Conservation (phyloP, 2,888 invertebrate genomes). For the Cryptus armator region DNA sequence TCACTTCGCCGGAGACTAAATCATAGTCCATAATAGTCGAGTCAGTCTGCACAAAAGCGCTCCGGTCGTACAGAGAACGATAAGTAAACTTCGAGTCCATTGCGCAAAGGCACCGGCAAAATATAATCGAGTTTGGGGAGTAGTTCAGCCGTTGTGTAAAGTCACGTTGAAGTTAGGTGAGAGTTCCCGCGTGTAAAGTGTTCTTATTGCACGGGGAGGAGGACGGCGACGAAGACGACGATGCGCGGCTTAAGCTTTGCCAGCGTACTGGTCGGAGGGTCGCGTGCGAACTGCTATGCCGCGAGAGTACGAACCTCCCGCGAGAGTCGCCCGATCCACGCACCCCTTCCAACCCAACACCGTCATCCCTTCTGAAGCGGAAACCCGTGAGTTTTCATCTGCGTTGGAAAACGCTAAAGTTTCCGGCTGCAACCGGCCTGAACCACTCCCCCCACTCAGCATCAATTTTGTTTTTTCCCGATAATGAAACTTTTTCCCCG, state of each 20-base stretch:
- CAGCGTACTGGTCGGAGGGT: slow-evolving; percentile 59
- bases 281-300: slow-evolving; percentile 69
- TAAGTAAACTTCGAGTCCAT: slow-evolving; percentile 15
- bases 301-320: slow-evolving; percentile 50
- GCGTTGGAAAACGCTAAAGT: slow-evolving; percentile 26
- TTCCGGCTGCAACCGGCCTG: slow-evolving; percentile 31
- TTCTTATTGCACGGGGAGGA: not conserved
- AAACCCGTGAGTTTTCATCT: slow-evolving; percentile 44
- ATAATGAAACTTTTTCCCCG: slow-evolving; percentile 53
- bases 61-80: not conserved
- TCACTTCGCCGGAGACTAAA: not conserved
- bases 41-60: not conserved
- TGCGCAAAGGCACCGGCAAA: not conserved
- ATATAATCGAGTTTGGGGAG: slow-evolving; percentile 43
- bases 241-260: not conserved
- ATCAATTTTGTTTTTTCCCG: slow-evolving; percentile 33
- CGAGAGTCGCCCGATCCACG: slow-evolving; percentile 58
- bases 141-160: not conserved
- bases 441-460: slow-evolving; percentile 24
- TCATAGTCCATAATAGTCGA: not conserved
- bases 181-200: slow-evolving; percentile 24
- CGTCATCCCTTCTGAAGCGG: slow-evolving; percentile 54
- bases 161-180: slow-evolving; percentile 15
- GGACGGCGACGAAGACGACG: not conserved
- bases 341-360: slow-evolving; percentile 50